Conservation (phyloP, 2,113 vertebrate species). For the Lepidothrix coronata region DNA sequence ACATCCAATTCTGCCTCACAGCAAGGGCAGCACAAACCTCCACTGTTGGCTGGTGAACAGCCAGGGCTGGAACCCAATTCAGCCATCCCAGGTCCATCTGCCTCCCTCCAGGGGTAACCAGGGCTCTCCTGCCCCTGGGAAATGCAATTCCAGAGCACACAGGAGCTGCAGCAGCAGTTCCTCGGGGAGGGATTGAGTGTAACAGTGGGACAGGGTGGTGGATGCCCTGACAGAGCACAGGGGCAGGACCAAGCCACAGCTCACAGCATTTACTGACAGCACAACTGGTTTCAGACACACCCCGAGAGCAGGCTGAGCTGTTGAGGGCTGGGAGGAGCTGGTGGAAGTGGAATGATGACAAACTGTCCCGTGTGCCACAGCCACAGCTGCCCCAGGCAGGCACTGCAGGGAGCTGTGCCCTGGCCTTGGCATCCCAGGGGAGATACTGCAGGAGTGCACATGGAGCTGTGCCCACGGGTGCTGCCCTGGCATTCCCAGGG, state of each 20-base stretch:
- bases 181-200: neutral
- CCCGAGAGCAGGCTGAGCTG: neutral
- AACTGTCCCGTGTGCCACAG: neutral
- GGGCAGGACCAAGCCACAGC: neutral
- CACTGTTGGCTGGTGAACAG: accelerated
- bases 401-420: neutral
- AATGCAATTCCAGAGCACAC: neutral
- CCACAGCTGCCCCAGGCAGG: neutral
- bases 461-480: neutral
- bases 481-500: neutral
- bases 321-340: neutral
- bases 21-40: neutral
- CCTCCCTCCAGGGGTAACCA: neutral
- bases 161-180: neutral
- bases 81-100: neutral
- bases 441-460: neutral
- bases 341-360: accelerated
- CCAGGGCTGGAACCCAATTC: neutral
- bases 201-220: neutral
- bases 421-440: neutral
- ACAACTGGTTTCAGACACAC: neutral
- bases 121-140: neutral
- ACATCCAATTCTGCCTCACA: neutral
- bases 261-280: accelerated
- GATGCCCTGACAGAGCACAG: neutral